Evolutionary conservation across 2,113 vertebrate species (phyloP).

Genomic region (Corythornis cristatus): DNA sequence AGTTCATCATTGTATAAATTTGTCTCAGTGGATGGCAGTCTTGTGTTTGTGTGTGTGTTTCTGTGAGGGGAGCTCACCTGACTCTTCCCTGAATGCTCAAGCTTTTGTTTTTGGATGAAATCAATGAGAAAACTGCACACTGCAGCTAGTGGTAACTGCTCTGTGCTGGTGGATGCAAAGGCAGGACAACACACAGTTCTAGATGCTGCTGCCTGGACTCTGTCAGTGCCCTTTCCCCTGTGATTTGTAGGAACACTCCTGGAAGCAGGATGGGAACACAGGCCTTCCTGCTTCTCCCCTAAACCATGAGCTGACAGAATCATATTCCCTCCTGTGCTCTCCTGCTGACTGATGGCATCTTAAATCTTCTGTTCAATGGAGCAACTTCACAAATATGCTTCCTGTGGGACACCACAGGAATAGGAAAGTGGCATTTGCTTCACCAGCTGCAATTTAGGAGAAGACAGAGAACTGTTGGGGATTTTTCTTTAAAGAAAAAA

Average conservation of each 20-base stretch:
- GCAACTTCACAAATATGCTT: slow-evolving; percentile 24
- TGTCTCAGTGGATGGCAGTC: neutral
- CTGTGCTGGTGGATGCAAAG: neutral
- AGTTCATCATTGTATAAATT: slow-evolving; percentile 8
- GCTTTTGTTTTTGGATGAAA: neutral
- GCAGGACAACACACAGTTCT: neutral
- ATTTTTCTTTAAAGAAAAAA: neutral
- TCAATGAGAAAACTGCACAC: neutral
- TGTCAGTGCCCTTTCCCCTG: neutral
- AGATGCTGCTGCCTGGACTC: neutral
- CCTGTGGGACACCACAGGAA: neutral
- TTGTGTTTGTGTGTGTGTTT: neutral
- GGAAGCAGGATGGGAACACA: neutral
- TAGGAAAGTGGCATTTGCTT: neutral
- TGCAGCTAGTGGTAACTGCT: neutral
- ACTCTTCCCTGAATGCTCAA: neutral
- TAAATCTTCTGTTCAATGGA: slow-evolving; percentile 41
- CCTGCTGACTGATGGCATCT: neutral
- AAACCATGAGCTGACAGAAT: neutral
- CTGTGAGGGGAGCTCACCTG: neutral
- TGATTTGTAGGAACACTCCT: neutral
- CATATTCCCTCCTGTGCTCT: slow-evolving; percentile 6
- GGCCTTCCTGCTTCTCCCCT: neutral
- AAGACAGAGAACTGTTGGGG: neutral
- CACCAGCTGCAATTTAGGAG: neutral